These are phyloP conservation scores for Sander lucioperca DNA, from an alignment of 2,113 vertebrate species.

Conservation along the genomic window DNA sequence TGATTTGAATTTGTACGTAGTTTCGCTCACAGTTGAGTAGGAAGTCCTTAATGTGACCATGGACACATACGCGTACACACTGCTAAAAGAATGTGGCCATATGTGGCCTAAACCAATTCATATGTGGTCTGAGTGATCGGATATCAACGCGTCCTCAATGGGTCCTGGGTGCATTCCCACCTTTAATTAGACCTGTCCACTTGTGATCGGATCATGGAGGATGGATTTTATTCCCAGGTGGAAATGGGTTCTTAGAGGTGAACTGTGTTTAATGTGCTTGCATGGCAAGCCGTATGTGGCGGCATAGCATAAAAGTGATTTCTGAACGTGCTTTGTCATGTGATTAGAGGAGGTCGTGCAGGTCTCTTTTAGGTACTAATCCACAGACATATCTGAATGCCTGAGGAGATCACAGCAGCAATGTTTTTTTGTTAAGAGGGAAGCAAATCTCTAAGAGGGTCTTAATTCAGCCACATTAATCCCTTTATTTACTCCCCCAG, in stretches of 20 bases:
- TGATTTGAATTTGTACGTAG: no score
- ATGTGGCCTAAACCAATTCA: no score
- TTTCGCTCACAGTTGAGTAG: no score
- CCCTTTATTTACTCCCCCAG: conserved; percentile 37
- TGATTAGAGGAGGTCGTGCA: conserved; percentile 25
- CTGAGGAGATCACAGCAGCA: conserved; percentile 32
- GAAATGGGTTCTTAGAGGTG: neutral
- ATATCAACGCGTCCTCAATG: no score
- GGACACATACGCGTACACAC: no score
- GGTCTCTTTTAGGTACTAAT: conserved; percentile 42
- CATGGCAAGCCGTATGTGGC: conserved; percentile 18
- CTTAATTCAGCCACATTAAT: conserved; percentile 64
- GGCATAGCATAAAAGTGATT: conserved; percentile 34
- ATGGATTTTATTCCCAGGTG: no score
- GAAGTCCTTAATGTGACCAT: no score
- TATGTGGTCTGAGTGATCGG: neutral
- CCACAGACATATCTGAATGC: conserved; percentile 42
- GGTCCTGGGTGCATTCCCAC: no score
- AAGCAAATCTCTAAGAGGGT: conserved; percentile 21
- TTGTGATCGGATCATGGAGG: no score
- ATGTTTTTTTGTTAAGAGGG: conserved; percentile 8
- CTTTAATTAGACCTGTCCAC: no score
- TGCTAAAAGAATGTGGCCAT: no score
- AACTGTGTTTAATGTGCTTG: conserved; percentile 4
- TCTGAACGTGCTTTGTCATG: conserved; percentile 39